phyloP scores from a whole-genome alignment of 2,888 invertebrate species.

The Taphrorychus bicolor region DNA sequence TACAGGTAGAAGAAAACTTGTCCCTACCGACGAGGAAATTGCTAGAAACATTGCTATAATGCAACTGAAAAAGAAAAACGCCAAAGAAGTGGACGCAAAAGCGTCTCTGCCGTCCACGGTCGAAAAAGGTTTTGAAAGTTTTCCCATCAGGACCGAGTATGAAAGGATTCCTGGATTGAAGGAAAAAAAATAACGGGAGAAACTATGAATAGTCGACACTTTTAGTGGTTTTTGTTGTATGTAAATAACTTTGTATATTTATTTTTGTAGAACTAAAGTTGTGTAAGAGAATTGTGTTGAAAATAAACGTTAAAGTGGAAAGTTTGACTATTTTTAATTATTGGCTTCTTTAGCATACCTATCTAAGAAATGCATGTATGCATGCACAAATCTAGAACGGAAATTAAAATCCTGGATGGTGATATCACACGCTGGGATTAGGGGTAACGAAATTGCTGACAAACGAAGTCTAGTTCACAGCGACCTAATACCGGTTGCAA shows the following conservation, averaged over 20 bases:
- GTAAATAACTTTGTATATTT: neutral
- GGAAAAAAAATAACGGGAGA: neutral
- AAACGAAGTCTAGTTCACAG: too few species aligned
- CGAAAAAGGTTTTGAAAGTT: slow-evolving; percentile 58
- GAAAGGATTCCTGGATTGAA: slow-evolving; percentile 61
- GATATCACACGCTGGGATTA: too few species aligned
- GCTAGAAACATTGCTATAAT: slow-evolving; percentile 73
- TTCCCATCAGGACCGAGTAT: slow-evolving; percentile 62
- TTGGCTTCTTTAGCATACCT: too few species aligned
- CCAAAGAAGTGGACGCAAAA: slow-evolving; percentile 70
- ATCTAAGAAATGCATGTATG: too few species aligned
- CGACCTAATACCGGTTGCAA: too few species aligned
- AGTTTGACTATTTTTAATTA: too few species aligned
- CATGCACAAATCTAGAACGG: too few species aligned
- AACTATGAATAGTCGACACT: neutral
- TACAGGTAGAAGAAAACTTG: slow-evolving; percentile 60
- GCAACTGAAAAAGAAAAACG: slow-evolving; percentile 77
- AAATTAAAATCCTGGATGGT: too few species aligned
- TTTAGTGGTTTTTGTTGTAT: neutral
- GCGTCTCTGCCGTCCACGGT: slow-evolving; percentile 62
- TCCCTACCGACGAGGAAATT: slow-evolving; percentile 79
- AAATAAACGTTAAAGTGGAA: too few species aligned
- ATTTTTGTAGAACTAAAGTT: too few species aligned
- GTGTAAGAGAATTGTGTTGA: too few species aligned
- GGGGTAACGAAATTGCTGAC: too few species aligned